These are phyloP conservation scores for Linurgus olivaceus DNA, from an alignment of 2,797 vertebrate genomes.

Conservation along the genomic window DNA sequence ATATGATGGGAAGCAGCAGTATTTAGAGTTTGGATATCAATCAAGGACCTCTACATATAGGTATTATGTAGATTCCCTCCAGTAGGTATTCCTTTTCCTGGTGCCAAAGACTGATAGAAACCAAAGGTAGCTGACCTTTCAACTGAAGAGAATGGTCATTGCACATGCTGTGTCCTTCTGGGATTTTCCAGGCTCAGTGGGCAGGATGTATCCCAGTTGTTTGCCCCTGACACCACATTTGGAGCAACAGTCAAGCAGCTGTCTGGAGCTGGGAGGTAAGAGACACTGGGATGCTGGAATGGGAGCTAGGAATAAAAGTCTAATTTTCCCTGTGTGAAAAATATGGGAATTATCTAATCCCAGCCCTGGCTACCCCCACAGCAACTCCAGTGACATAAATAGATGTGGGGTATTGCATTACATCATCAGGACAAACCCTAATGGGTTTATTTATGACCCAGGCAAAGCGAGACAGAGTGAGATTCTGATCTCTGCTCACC, in stretches of 20 bases:
- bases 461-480: neutral
- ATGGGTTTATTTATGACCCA: conserved; percentile 30
- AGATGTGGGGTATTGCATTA: conserved; percentile 5
- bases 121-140: neutral
- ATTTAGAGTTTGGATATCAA: neutral
- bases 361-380: neutral
- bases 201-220: neutral
- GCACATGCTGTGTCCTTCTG: neutral
- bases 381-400: neutral
- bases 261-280: neutral
- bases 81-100: neutral
- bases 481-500: conserved; percentile 43
- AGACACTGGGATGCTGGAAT: neutral
- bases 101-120: neutral
- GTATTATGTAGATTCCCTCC: neutral
- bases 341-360: neutral
- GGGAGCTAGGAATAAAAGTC: neutral
- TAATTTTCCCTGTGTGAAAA: neutral
- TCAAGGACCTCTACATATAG: neutral
- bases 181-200: neutral
- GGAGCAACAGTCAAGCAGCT: neutral
- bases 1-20: neutral
- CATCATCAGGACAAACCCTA: conserved; percentile 11
- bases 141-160: neutral
- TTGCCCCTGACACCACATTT: neutral